phyloP scores from a whole-genome alignment of 2,797 vertebrate species.

The Amazonetta brasiliensis region DNA sequence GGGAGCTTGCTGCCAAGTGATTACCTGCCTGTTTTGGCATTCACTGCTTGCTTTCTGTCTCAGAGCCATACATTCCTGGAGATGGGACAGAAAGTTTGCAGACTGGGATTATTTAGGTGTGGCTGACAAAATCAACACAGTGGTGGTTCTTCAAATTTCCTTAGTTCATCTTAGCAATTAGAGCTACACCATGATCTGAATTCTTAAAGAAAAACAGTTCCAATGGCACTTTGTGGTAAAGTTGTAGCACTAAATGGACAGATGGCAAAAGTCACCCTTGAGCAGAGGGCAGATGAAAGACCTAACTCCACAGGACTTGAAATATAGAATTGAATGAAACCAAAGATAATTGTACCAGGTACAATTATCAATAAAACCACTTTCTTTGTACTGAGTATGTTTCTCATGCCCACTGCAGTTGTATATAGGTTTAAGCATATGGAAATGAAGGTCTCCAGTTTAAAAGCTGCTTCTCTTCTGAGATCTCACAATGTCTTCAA shows the following conservation, averaged over 20 bases:
- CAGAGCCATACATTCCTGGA: background rate
- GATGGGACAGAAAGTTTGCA: background rate
- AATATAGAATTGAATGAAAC: background rate
- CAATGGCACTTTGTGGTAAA: accelerated
- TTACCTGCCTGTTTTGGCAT: conserved; percentile 56
- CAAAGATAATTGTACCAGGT: background rate
- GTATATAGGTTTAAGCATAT: no score
- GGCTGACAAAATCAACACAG: background rate
- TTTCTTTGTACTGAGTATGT: background rate
- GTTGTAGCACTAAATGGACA: background rate
- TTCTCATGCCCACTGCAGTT: background rate
- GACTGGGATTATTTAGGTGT: background rate
- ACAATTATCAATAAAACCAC: background rate
- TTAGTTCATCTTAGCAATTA: background rate
- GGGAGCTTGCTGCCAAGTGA: conserved; percentile 52
- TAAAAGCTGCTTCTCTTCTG: background rate
- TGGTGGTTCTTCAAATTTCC: background rate
- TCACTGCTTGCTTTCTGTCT: background rate
- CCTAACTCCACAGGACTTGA: background rate
- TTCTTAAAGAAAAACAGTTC: background rate
- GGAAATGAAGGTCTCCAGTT: background rate
- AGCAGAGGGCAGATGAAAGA: background rate
- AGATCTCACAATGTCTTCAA: background rate
- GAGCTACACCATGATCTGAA: background rate
- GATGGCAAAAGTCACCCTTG: background rate